These are phyloP conservation scores for Paracanthobrama guichenoti DNA, from an alignment of 2,113 vertebrate species.

Conservation along the genomic window DNA sequence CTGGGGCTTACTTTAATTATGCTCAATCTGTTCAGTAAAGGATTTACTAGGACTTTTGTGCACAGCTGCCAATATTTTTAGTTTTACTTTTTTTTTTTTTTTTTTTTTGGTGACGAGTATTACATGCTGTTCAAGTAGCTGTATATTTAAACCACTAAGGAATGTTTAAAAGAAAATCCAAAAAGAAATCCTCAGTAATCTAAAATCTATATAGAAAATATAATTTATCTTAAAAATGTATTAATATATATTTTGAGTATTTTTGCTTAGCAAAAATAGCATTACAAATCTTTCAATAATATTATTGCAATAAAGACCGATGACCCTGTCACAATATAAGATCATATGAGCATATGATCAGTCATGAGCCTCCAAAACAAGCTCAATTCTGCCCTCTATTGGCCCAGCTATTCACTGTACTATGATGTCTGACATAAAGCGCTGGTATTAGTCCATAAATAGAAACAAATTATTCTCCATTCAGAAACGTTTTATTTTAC, in stretches of 20 bases:
- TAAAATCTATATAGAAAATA: background rate
- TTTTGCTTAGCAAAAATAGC: background rate
- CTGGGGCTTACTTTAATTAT: constrained; percentile 43
- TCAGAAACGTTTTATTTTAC: background rate
- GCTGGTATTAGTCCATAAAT: background rate
- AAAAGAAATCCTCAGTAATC: background rate
- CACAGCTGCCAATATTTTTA: background rate
- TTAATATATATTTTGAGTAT: background rate
- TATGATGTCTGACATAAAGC: background rate
- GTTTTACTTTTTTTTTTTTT: background rate
- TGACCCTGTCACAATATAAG: too few relatives aligned
- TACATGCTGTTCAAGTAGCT: background rate
- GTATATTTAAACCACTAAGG: background rate
- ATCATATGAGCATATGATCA: background rate
- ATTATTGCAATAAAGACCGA: background rate
- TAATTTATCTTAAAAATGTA: background rate
- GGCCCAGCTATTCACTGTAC: background rate
- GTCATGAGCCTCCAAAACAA: background rate
- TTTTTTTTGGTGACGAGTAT: background rate
- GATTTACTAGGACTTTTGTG: constrained; percentile 32
- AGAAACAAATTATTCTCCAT: background rate
- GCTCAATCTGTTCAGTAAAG: constrained; percentile 43
- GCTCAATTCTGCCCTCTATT: constrained; percentile 28
- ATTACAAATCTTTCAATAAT: background rate
- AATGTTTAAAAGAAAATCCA: background rate